Conservation (phyloP, 2,888 invertebrate species). For the Eucriotettix oculatus region DNA sequence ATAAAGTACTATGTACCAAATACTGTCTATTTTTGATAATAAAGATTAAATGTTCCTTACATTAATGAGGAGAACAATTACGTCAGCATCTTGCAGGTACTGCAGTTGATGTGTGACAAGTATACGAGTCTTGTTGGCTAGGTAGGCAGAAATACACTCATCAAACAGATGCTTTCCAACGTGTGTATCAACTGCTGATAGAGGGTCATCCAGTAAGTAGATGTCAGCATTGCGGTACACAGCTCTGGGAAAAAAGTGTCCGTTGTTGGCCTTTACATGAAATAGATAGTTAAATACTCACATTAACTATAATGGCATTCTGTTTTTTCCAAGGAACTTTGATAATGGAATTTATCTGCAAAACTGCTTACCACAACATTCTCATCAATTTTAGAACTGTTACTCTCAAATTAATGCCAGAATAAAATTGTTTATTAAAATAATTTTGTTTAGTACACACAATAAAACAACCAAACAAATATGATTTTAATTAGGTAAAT, state of each 20-base stretch:
- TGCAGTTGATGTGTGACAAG: constrained; percentile 38
- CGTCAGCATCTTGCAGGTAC: constrained; percentile 21
- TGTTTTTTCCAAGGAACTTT: background rate
- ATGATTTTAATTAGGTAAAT: too few relatives aligned
- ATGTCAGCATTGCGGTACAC: constrained; percentile 31
- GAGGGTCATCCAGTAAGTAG: constrained; percentile 33
- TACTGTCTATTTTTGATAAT: too few relatives aligned
- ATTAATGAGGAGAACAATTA: constrained; percentile 24
- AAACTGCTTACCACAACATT: background rate
- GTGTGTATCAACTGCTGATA: constrained; percentile 32
- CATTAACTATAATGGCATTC: background rate
- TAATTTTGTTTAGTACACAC: too few relatives aligned
- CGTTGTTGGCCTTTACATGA: background rate
- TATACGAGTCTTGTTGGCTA: constrained; percentile 26
- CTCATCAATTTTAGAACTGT: too few relatives aligned
- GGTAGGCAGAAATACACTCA: constrained; percentile 25
- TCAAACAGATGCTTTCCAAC: constrained; percentile 32
- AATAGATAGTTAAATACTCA: background rate
- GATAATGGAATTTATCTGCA: background rate
- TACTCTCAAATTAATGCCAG: too few relatives aligned
- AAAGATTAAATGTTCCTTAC: constrained; percentile 16
- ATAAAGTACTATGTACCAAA: background rate
- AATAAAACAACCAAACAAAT: too few relatives aligned
- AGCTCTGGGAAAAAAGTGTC: constrained; percentile 18
- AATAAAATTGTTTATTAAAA: too few relatives aligned